A percentile compares a stretch with the other conserved stretches of the same genome.
phyloP scores from a whole-genome alignment of 2,113 vertebrate genomes.

The Euleptes europaea region DNA sequence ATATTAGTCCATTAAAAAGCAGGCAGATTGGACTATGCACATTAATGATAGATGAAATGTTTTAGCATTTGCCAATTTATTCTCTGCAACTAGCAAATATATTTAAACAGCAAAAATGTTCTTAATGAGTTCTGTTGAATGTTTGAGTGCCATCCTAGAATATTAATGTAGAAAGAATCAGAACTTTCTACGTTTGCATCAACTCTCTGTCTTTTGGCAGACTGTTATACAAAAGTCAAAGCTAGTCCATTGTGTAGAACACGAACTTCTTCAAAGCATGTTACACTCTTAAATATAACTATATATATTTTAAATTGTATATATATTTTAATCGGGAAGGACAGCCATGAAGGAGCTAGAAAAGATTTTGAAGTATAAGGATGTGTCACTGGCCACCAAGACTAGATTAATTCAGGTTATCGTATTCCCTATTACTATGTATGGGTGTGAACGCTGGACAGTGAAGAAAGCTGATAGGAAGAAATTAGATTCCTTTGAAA shows the following conservation, averaged over 20 bases:
- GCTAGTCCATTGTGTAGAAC: not conserved
- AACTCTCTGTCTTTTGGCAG: conserved; percentile 5
- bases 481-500: no score
- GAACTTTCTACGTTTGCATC: not conserved
- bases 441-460: no score
- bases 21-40: conserved; percentile 1
- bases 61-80: not conserved
- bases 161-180: conserved; percentile 10
- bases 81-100: conserved; percentile 13
- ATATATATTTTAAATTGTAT: no score
- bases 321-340: no score
- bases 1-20: conserved; percentile 16
- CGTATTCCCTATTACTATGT: no score
- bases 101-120: conserved; percentile 20
- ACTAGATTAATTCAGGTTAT: no score
- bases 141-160: conserved; percentile 12
- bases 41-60: conserved; percentile 24
- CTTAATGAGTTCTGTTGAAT: conserved; percentile 17
- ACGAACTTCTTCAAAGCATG: not conserved
- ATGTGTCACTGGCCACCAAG: no score
- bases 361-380: no score
- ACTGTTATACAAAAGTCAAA: not conserved
- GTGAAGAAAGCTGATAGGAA: no score
- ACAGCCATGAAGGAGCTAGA: no score
- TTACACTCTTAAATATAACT: not conserved